Base-by-base conservation (phyloP, 2,113 vertebrate genomes). In the Ceratotherium simum region DNA sequence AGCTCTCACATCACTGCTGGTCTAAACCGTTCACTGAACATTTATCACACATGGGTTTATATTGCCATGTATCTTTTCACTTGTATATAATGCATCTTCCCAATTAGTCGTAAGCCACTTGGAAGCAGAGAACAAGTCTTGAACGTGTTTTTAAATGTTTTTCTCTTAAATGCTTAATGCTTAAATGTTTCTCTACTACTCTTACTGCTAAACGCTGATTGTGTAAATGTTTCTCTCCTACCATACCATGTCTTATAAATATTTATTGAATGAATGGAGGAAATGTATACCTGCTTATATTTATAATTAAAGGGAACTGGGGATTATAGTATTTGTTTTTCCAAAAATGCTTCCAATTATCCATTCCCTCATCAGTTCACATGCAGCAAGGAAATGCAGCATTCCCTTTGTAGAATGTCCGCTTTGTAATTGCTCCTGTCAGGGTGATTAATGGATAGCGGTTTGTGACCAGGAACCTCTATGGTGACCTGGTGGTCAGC, bases 381-480 rank as follows among this genome's bases (percentile, higher is more conserved):
- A 51, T 36, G 31, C 67, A 95, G 93, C 64, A 56, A 6, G 73
- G 96, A 95, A 90, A 82, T 10, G 80, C 84, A 79, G 8, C 21
- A 6, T 23, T 93, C 80, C 46, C 72, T 86, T 75, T 60, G 82
- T 65, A 93, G 97, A 93, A 94, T 16, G 65, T 60, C 70, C 11
- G 95, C 46, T 84, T 82, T 76, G 83, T 98, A 96, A 98, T 98
- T 96, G 84, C 95, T 87, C 83, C 95, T 98, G 98, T 97, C 98
- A 98, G 92, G 83, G 95, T 98, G 98, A 98, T 98, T 98, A 98
- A 98, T 98, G 97, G 96, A 65, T 42, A 73, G 90, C 36, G 60
- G 79, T 94, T 95, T 87, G 83, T 98, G 94, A 97, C 96, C 94
- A 92, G 87, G 75, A 95, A 83, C 94, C 90, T 89, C 65, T 31